Evolutionary conservation across 2,797 vertebrate genomes (phyloP), one percentile per base, ranked within the genome.

Genomic region (Glyptemys insculpta): DNA sequence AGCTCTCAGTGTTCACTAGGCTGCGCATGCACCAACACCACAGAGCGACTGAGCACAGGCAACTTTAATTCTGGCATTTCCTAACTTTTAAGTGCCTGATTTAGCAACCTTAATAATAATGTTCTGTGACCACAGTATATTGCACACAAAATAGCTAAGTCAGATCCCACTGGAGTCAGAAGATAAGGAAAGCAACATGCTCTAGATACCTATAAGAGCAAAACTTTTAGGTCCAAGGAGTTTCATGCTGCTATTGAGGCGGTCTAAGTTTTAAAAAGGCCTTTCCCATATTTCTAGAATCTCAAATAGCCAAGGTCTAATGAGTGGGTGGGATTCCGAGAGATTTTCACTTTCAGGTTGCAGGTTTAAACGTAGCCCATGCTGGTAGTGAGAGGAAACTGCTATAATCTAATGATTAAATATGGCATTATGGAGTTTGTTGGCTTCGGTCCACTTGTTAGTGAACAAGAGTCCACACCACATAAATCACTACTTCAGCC

Each of bases 11-110:
- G 10, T 21, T 23, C 18, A 11, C 68, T 21, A n/a, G 7, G n/a
- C n/a, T 11, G 34, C 9, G 8, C 19, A 1, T 23, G n/a, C 19
- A 5, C 18, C 15, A 34, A 16, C 14, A 3, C 9, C n/a, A 37
- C 21, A 21, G 21, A 72, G 37, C 37, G 25, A 37, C 21, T 37
- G 21, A 72, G 37, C 37, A 41, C 37, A 41, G 37, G n/a, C 68
- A 72, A 72, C 68, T 37, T 72, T 41, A 72, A 72, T 23, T 37
- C 37, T 41, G 37, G n/a, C 37, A 41, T 12, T 41, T 23, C 21
- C 19, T 50, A 50, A 50, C 49, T 50, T 50, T 50, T 68, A 21
- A 37, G 65, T 37, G n/a, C 65, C 34, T 37, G 18, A 37, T 18
- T 72, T 72, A 37, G 68, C 37, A 72, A 41, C n/a, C 23, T 72